Base-by-base conservation (phyloP, 2,797 vertebrate genomes). In the Aphelocoma californica region DNA sequence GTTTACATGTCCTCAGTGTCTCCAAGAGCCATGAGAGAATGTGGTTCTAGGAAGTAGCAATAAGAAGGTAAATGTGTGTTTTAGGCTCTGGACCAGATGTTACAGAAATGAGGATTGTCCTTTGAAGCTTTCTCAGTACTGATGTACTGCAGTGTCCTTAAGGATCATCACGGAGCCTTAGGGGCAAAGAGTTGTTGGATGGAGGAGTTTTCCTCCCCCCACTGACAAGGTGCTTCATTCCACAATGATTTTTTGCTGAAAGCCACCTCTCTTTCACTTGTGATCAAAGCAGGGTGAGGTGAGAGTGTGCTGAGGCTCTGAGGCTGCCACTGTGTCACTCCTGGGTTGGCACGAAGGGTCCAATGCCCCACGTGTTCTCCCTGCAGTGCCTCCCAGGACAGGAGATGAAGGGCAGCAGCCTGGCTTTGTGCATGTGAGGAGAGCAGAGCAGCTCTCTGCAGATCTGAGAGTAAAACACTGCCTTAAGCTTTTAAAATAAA, bases 401-500 rank as follows among this genome's bases (percentile, higher is more conserved):
- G 11, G 1, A 42, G 26, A 40, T 53, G 72, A 65, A 79, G 91
- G 44, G 70, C 38, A 83, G 58, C 72, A 60, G 54, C 36, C 36
- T n/a, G 53, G 18, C 50, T 87, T 20, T 44, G 23, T 79, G 80
- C 65, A 2, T 34, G 48, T 12, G 21, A 56, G 57, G 40, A 82
- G 65, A 85, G 67, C 60, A 61, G 45, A 83, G 38, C 65, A 73
- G 80, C 31, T 75, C 24, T 53, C 42, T 86, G 66, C 48, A 48
- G 78, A 78, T 91, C 53, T 82, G 67, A 92, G 25, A 81, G 66
- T 9, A 57, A 47, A 86, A 78, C 90, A 90, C 90, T 91, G 75
- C 91, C 81, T 91, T 40, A 32, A 94, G 88, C 66, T 60, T 92
- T 91, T 90, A 17, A 82, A 87, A 62, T 69, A 31, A 69, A 91